A percentile compares a stretch with the other conserved stretches of the same genome.
phyloP scores from a whole-genome alignment of 2,113 vertebrate species.

The Catagonus wagneri region DNA sequence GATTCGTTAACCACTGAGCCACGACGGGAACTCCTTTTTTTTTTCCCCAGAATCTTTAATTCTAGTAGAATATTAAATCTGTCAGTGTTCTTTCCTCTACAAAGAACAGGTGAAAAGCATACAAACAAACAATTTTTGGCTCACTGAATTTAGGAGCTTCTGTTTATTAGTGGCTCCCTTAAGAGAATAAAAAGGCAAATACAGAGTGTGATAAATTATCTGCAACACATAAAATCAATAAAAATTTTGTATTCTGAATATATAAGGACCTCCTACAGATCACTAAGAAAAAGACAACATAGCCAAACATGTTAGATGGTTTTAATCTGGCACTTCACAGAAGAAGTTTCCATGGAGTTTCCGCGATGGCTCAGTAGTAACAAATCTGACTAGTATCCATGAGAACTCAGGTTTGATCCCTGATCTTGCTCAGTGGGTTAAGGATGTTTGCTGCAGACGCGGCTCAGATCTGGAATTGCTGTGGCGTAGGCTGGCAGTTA shows the following conservation, averaged over 20 bases:
- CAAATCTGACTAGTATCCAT: too few species aligned
- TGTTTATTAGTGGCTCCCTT: neutral
- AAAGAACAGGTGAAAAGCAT: neutral
- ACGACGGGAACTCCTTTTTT: too few species aligned
- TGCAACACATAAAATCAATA: constrained; percentile 2
- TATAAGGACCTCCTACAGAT: neutral
- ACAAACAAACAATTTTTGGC: neutral
- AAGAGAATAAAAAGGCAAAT: constrained; percentile 3
- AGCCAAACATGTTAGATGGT: neutral
- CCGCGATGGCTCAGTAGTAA: too few species aligned
- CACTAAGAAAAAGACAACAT: neutral
- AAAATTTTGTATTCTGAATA: neutral
- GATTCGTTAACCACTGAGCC: too few species aligned
- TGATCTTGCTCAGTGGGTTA: too few species aligned
- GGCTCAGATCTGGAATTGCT: too few species aligned
- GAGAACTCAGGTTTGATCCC: too few species aligned
- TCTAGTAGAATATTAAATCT: constrained; percentile 24
- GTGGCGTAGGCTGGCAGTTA: too few species aligned
- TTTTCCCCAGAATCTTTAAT: constrained; percentile 62
- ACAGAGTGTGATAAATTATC: neutral
- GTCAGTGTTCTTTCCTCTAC: neutral
- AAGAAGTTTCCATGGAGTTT: neutral
- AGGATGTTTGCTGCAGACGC: too few species aligned
- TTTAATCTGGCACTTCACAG: neutral
- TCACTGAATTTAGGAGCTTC: neutral